Conservation (phyloP, 1,140 invertebrate genomes). For the Drosophila albomicans region DNA sequence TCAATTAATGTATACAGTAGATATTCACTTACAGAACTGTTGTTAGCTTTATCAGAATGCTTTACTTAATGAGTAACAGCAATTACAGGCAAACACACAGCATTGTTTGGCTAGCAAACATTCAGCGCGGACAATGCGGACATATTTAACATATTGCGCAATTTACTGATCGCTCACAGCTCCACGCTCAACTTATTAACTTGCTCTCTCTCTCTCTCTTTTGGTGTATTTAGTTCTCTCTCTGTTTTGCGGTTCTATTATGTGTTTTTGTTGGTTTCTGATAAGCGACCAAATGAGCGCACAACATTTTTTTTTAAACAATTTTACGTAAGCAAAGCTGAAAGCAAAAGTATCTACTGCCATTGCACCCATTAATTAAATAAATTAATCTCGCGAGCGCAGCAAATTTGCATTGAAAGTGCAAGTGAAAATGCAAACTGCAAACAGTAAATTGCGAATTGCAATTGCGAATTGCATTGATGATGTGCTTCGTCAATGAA, state of each 20-base stretch:
- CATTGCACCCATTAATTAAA: slow-evolving; percentile 75
- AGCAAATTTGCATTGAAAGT: slow-evolving; percentile 76
- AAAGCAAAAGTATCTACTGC: slow-evolving; percentile 74
- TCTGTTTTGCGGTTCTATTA: too few species aligned
- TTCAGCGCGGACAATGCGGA: slow-evolving; percentile 33
- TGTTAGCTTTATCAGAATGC: neutral
- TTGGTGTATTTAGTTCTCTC: slow-evolving; percentile 18
- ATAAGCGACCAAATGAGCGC: slow-evolving; percentile 53
- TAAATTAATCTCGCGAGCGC: slow-evolving; percentile 9
- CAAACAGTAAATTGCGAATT: slow-evolving; percentile 14
- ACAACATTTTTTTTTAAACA: slow-evolving; percentile 59
- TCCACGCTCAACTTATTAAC: neutral
- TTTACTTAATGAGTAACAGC: slow-evolving; percentile 20
- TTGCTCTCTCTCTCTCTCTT: neutral
- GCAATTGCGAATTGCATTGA: neutral
- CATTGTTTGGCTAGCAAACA: slow-evolving; percentile 39
- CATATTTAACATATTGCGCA: slow-evolving; percentile 73
- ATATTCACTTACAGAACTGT: neutral
- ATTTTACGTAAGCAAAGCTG: slow-evolving; percentile 72
- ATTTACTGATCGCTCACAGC: slow-evolving; percentile 58
- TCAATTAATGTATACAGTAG: neutral
- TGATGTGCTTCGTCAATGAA: slow-evolving; percentile 35
- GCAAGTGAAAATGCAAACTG: slow-evolving; percentile 73
- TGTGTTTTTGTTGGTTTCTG: slow-evolving; percentile 46
- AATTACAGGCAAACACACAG: slow-evolving; percentile 47